Evolutionary conservation across 2,113 vertebrate species (phyloP), one percentile per base, ranked within the genome.

Genomic region (Anolis carolinensis): DNA sequence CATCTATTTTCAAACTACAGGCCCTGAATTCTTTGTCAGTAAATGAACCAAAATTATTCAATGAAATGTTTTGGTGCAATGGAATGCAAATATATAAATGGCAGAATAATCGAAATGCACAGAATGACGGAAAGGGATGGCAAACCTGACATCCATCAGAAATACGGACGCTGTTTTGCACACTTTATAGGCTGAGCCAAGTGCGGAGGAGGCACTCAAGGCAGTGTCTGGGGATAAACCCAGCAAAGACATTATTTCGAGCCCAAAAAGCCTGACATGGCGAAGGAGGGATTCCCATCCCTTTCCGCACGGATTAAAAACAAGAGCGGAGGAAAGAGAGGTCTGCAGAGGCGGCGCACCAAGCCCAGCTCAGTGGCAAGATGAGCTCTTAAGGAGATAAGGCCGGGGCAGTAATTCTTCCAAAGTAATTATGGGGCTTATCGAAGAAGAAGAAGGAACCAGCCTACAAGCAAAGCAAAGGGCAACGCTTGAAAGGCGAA

Each of bases 211-310:
- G 44, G 11, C 25, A 59, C 55, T 59, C 55, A 14, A 59, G 55
- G 81, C 10, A 18, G 23, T 5, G 32, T 2, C 27, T 16, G 4
- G 16, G 5, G 34, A 27, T 30, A 27, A 39, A 30, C 18, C 21
- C 71, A 70, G 13, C 14, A 39, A 78, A 2, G 10, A 82, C 18
- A 9, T 18, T 0, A 0, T 65, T 73, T 55, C 21, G 0, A 4
- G 85, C 68, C 83, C 36, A 52, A n/a, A n/a, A 82, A 0, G 0
- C 25, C 13, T 67, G 71, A 44, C 39, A 27, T 68, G 39, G 52
- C 4, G 0, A 30, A 63, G 25, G 50, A 0, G 0, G 3, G n/a
- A 50, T 52, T 13, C 82, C 63, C 48, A 72, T 73, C 70, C 59
- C 81, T 81, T 74, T 87, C 84, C 80, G 73, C 32, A 48, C 62